Evolutionary conservation across 2,888 invertebrate genomes (phyloP), one percentile per base, ranked within the genome.

Genomic region (Cephus rjabovi): DNA sequence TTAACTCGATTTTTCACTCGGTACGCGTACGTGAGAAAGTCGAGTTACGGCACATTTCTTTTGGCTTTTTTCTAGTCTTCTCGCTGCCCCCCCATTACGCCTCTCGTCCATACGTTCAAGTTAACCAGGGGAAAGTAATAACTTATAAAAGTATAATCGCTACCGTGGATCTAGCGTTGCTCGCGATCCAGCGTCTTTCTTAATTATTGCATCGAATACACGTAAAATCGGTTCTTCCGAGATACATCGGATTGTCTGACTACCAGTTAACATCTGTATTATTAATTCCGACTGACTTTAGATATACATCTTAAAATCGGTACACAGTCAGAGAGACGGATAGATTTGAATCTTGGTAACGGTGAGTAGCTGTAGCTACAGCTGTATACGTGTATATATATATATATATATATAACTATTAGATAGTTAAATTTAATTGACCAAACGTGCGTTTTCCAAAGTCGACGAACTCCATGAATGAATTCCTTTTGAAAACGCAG

Each of bases 51-150:
- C 71, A 34, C 71, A 30, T 74, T 40, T 37, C 34, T 74, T 12
- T 77, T 23, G 23, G 56, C 75, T 75, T 73, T 75, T 71, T 31
- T 34, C 56, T 56, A 56, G 23, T 56, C 56, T 56, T 9, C 15
- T 23, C 9, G 0, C 56, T 23, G 23, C 9, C 23, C 6, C 56
- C 56, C 56, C 56, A 1, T 35, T 2, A 23, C 9, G 56, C 56
- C 23, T 9, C 56, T 23, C 9, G 6, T 9, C 56, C 23, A 56
- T 23, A 23, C 56, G 9, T n/a, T 23, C 75, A 31, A 31, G 73
- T n/a, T 77, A 15, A 31, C 69, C 73, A 69, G 35, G 76, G 69
- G 77, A 68, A 78, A 78, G 81, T 71, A 79, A 82, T 82, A 75
- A 81, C 70, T 76, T 78, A 78, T 76, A 70, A 75, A 37, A 69